Evolutionary conservation across 2,113 vertebrate species (phyloP).

Genomic region (Acanthochromis polyacanthus): DNA sequence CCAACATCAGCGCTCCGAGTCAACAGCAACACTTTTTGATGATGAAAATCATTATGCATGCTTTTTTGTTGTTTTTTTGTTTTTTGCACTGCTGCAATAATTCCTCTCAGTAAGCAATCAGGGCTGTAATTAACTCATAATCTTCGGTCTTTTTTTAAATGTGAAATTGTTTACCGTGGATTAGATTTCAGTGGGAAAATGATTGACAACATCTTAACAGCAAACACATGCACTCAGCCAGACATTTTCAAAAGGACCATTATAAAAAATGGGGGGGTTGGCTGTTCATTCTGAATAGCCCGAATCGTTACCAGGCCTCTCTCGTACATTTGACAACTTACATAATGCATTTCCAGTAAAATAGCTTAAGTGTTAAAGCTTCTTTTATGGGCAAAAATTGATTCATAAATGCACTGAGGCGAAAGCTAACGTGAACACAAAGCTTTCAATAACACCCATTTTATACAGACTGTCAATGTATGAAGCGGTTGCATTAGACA

Average conservation of each 20-base stretch:
- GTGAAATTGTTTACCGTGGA: conserved; percentile 59
- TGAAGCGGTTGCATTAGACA: conserved; percentile 77
- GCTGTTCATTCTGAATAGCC: conserved; percentile 81
- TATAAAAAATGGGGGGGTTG: conserved; percentile 78
- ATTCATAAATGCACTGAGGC: conserved; percentile 86
- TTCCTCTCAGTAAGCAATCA: conserved; percentile 29
- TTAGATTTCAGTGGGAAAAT: conserved; percentile 71
- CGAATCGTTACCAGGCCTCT: conserved; percentile 79
- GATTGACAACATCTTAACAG: conserved; percentile 79
- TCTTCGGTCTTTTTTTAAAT: conserved; percentile 38
- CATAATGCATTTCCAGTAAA: conserved; percentile 87
- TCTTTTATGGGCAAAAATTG: conserved; percentile 86
- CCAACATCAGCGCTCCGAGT: conserved; percentile 34
- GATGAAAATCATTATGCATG: conserved; percentile 1
- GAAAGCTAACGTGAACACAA: conserved; percentile 82
- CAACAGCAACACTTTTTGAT: conserved; percentile 18
- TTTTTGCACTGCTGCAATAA: conserved; percentile 3
- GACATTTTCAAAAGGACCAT: conserved; percentile 80
- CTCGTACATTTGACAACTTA: conserved; percentile 82
- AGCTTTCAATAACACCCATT: conserved; percentile 85
- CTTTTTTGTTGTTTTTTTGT: neutral
- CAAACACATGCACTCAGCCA: conserved; percentile 77
- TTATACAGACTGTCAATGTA: conserved; percentile 83
- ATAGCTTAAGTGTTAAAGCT: conserved; percentile 87
- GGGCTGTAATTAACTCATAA: conserved; percentile 45